Conservation (phyloP, 2,888 invertebrate species). For the Lasioglossum oenotherae region DNA sequence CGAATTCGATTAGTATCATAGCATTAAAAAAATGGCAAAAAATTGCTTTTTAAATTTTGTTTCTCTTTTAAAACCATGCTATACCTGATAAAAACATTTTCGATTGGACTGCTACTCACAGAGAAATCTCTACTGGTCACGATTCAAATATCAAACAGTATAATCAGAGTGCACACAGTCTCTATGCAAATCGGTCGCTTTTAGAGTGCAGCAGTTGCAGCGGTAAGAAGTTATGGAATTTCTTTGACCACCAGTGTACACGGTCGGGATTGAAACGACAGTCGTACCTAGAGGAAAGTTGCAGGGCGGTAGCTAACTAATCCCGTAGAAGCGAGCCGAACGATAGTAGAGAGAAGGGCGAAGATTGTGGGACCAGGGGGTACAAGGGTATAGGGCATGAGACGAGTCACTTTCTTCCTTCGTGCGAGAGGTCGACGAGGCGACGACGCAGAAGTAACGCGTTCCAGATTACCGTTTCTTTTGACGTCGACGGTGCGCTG, state of each 20-base stretch:
- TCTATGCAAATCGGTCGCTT: not conserved
- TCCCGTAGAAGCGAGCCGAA: slow-evolving; percentile 1
- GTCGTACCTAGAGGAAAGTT: not conserved
- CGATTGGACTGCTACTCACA: no score
- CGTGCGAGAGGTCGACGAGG: slow-evolving; percentile 24
- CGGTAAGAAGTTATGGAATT: not conserved
- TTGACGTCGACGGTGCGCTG: slow-evolving; percentile 26
- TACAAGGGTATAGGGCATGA: not conserved
- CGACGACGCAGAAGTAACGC: slow-evolving; percentile 37
- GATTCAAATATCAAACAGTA: not conserved
- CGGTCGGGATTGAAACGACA: not conserved
- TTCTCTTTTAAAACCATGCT: no score
- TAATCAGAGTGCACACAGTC: not conserved
- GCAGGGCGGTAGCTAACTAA: not conserved
- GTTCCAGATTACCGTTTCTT: slow-evolving; percentile 50
- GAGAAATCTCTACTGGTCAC: no score
- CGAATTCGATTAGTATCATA: no score
- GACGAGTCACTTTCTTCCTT: not conserved
- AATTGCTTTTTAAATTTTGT: no score
- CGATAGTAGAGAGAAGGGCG: not conserved
- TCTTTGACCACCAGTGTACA: not conserved
- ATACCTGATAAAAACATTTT: no score
- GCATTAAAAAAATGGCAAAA: no score
- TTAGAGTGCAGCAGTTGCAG: not conserved
- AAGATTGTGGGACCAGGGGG: not conserved